Evolutionary conservation across 2,113 vertebrate genomes (phyloP), one percentile per base, ranked within the genome.

Genomic region (Cheirogaleus medius): DNA sequence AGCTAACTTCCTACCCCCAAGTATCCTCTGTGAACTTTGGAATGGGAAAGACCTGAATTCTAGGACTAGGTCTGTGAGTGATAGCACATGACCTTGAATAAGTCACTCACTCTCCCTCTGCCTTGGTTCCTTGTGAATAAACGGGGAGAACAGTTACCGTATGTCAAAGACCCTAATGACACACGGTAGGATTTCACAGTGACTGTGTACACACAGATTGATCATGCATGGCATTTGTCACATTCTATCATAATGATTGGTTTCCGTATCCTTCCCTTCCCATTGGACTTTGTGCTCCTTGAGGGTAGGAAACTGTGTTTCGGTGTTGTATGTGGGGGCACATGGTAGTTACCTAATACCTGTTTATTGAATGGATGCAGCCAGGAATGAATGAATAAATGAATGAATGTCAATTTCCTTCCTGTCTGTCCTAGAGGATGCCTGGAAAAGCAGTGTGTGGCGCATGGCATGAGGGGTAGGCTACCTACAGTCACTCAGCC

Each of bases 11-110:
- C 49, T 56, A 27, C 44, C 54, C 80, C 34, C 12, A 34, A 39
- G 60, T 25, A 84, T 42, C 12, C 44, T 20, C 44, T 21, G n/a
- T n/a, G 52, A 39, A 47, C 52, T 83, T 85, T 63, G 58, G 71
- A 87, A 87, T 83, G 34, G 68, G 76, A 95, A 95, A 74, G 63
- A n/a, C 83, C n/a, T 91, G 47, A 78, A 92, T 76, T 87, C n/a
- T 85, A 83, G 86, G 32, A 63, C 44, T 64, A 83, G 42, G 32
- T 91, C 18, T 80, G 37, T 86, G 66, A 92, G 9, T 87, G 68
- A 23, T 25, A 54, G 78, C 25, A n/a, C 49, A 44, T 80, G 56
- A 90, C 34, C 37, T 64, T 32, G 27, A 86, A n/a, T 54, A 92
- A 76, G 47, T 34, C 39, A n/a, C 37, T 63, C 12, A 64, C 32